A percentile compares a stretch with the other conserved stretches of the same genome.
Conservation (phyloP, 2,888 invertebrate species). For the Leptopilina myrica region DNA sequence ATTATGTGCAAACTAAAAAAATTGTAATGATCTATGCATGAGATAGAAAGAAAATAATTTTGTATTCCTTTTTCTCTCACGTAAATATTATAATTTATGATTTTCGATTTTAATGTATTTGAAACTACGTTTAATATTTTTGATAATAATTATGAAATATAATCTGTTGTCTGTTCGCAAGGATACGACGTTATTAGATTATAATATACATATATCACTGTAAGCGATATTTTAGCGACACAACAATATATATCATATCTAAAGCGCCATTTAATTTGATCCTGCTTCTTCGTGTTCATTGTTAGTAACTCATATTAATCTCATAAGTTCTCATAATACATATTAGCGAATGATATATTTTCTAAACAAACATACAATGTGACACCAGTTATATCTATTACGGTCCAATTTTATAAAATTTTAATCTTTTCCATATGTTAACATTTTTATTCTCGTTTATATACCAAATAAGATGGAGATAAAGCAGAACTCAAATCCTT, state of each 20-base stretch:
- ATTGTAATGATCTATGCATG: too few species aligned
- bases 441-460: neutral
- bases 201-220: neutral
- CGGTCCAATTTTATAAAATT: conserved; percentile 6
- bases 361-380: conserved; percentile 35
- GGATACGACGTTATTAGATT: too few species aligned
- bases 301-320: conserved; percentile 55
- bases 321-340: conserved; percentile 6
- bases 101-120: too few species aligned
- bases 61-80: too few species aligned
- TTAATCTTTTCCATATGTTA: neutral
- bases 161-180: too few species aligned
- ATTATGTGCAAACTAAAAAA: too few species aligned
- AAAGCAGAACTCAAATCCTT: neutral
- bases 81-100: too few species aligned
- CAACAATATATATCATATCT: conserved; percentile 22
- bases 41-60: too few species aligned
- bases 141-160: too few species aligned
- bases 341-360: neutral
- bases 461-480: neutral
- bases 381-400: conserved; percentile 16
- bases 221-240: conserved; percentile 25
- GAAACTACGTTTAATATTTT: too few species aligned
- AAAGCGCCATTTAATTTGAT: conserved; percentile 34
- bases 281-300: conserved; percentile 39